Conservation (phyloP, 2,888 invertebrate genomes). For the Heliconius erato region DNA sequence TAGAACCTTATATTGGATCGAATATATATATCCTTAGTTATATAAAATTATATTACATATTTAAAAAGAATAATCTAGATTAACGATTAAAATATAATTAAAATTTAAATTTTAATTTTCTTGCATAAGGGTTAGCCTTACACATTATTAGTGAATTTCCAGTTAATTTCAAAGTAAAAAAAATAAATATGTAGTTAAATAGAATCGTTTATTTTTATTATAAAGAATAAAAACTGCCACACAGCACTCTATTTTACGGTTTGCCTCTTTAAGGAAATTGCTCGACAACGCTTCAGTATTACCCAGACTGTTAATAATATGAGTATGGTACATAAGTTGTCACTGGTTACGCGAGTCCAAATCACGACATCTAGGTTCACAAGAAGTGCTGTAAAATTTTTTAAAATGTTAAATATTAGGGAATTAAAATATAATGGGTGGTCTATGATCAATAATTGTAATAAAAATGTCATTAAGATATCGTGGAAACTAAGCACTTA, state of each 20-base stretch:
- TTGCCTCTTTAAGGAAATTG: constrained; percentile 19
- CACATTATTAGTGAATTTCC: background rate
- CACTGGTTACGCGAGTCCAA: background rate
- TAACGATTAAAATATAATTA: background rate
- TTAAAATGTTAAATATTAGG: background rate
- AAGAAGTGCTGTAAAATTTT: background rate
- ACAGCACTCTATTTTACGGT: constrained; percentile 5
- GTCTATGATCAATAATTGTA: background rate
- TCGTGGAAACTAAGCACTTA: background rate
- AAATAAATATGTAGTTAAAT: background rate
- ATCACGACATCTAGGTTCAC: background rate
- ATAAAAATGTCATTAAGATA: background rate
- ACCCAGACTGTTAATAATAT: constrained; percentile 24
- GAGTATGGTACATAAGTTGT: background rate
- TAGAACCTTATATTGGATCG: background rate
- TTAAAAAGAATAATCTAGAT: background rate
- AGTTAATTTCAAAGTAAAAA: background rate
- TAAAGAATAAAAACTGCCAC: background rate
- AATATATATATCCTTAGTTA: background rate
- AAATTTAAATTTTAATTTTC: too few species aligned
- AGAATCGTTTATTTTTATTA: background rate
- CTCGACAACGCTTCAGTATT: constrained; percentile 8
- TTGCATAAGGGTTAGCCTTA: too few species aligned
- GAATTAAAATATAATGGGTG: background rate
- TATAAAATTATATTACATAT: too few species aligned